phyloP scores from a whole-genome alignment of 2,113 vertebrate species.

The Myiozetetes cayanensis region DNA sequence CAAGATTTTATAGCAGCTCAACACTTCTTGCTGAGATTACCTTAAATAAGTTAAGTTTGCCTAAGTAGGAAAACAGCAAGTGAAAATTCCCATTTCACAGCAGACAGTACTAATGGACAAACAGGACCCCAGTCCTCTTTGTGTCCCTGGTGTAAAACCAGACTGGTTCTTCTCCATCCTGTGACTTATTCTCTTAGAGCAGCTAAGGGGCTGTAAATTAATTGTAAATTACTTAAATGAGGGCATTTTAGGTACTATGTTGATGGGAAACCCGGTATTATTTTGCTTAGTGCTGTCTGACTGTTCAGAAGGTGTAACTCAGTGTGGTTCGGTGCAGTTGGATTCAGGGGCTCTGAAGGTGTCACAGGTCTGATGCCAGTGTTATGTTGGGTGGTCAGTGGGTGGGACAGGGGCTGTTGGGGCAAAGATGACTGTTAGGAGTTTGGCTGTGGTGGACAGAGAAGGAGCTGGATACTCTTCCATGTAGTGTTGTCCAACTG shows the following conservation, averaged over 20 bases:
- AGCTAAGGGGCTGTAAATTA: not conserved
- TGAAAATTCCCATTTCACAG: not conserved
- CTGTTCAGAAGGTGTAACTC: not conserved
- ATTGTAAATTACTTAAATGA: not conserved
- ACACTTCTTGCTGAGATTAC: not conserved
- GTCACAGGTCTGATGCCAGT: not conserved
- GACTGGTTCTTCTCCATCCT: not conserved
- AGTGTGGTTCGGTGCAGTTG: not conserved
- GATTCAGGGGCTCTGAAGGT: not conserved
- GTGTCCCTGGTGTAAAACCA: not conserved
- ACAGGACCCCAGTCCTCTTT: not conserved
- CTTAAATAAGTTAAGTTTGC: not conserved
- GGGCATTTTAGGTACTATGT: not conserved
- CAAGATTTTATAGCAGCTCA: not conserved
- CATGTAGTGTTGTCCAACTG: rapidly evolving
- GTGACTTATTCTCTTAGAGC: not conserved
- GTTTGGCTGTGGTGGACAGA: not conserved
- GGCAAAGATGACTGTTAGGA: not conserved
- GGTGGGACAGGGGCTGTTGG: not conserved
- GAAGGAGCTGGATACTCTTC: not conserved
- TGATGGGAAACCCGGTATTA: not conserved
- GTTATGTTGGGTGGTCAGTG: not conserved
- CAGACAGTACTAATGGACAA: not conserved
- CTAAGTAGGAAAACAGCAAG: not conserved
- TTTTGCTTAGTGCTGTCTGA: not conserved